A percentile compares a stretch with the other conserved stretches of the same genome.
These are phyloP conservation scores for Callaeas wilsoni DNA, from an alignment of 2,113 vertebrate genomes.

Conservation along the genomic window DNA sequence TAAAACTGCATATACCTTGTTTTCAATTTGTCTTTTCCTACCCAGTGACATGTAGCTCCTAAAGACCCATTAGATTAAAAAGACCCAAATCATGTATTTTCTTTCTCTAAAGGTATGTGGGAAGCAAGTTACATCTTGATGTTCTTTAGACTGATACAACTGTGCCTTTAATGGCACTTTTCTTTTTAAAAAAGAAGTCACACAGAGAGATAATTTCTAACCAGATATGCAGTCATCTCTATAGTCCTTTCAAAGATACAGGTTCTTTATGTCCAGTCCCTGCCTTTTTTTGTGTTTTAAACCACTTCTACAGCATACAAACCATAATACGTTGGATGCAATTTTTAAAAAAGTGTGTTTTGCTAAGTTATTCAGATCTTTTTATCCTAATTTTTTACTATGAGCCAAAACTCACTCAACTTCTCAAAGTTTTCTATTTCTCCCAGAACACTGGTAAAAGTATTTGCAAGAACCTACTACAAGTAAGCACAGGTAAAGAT, in stretches of 20 bases:
- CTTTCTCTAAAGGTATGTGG: not conserved
- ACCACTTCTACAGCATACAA: not conserved
- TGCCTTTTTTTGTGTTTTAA: not conserved
- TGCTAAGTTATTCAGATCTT: not conserved
- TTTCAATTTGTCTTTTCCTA: not conserved
- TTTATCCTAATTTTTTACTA: not conserved
- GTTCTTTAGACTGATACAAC: not conserved
- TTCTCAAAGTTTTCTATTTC: not conserved
- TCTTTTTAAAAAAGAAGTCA: not conserved
- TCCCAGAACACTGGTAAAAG: not conserved
- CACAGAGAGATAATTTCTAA: not conserved
- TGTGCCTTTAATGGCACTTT: not conserved
- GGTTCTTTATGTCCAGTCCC: not conserved
- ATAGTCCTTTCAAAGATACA: not conserved
- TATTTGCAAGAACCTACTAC: not conserved
- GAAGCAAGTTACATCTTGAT: not conserved
- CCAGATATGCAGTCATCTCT: not conserved
- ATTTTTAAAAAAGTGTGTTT: not conserved
- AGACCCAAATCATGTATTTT: not conserved
- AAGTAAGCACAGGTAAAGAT: not conserved
- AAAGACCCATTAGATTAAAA: not conserved
- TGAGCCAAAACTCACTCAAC: not conserved
- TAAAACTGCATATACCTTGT: not conserved
- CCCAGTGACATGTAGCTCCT: not conserved
- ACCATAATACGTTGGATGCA: not conserved